These are phyloP conservation scores for Terebella lapidaria DNA, from an alignment of 2,888 invertebrate species.

Conservation along the genomic window DNA sequence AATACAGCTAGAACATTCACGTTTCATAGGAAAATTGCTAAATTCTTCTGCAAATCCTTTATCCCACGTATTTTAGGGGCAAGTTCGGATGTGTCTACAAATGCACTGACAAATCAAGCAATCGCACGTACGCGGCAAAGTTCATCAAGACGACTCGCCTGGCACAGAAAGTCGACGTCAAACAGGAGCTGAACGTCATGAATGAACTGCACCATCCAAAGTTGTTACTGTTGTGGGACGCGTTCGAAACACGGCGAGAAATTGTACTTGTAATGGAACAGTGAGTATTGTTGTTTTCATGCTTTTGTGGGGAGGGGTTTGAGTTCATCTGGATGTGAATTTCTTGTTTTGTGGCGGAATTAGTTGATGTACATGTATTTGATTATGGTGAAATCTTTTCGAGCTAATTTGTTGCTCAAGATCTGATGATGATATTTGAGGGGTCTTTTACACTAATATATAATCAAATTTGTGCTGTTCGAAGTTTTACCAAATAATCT, in stretches of 20 bases:
- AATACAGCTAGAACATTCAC: too few species aligned
- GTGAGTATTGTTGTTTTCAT: conserved; percentile 64
- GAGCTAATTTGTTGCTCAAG: too few species aligned
- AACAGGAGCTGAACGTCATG: conserved; percentile 95
- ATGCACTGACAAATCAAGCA: conserved; percentile 62
- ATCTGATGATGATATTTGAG: too few species aligned
- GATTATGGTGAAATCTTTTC: too few species aligned
- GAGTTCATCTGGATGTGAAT: background rate
- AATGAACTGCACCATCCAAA: conserved; percentile 87
- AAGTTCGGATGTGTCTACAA: conserved; percentile 57
- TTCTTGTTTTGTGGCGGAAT: too few species aligned
- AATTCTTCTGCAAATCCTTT: too few species aligned
- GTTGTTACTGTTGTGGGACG: conserved; percentile 94
- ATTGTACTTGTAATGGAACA: conserved; percentile 96
- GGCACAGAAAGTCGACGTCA: conserved; percentile 84
- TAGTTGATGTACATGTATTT: too few species aligned
- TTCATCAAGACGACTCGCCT: conserved; percentile 72
- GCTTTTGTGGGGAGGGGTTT: background rate
- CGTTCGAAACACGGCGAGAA: conserved; percentile 65
- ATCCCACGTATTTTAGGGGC: conserved; percentile 54
- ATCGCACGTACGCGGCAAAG: conserved; percentile 74
- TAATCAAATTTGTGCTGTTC: too few species aligned
- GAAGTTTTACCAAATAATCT: background rate
- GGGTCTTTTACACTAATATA: too few species aligned
- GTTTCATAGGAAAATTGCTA: too few species aligned